Evolutionary conservation across 2,797 vertebrate genomes (phyloP), one percentile per base, ranked within the genome.

Genomic region (Enteromius afrohamiltoni): DNA sequence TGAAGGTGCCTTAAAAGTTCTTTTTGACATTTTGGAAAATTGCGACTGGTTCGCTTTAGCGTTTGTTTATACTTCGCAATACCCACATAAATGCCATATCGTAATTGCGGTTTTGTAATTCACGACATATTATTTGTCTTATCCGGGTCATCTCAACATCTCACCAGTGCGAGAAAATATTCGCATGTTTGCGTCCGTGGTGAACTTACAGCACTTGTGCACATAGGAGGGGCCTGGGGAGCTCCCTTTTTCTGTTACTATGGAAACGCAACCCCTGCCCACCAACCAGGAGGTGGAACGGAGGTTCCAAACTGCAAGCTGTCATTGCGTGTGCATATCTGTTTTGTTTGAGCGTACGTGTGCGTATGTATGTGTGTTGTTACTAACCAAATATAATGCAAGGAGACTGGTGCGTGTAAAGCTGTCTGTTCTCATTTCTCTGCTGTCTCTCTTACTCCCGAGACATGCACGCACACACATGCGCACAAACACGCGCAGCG

Each of bases 181-280:
- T 70, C 51, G 85, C 87, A 34, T 19, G 40, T 60, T 40, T 82
- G 55, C 9, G 23, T 68, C 42, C 45, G 14, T 75, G 16, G 60
- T 83, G 17, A 73, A 73, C 60, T 45, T 77, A 40, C 77, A 69
- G 51, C 70, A 87, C 81, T 85, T 85, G 76, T 74, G 62, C 55
- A 83, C 67, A 86, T 65, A 85, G 83, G 77, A 84, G 76, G 60
- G 76, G 77, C 71, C 80, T 79, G 40, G 87, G 84, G 86, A 90
- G 87, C 91, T 92, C 88, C 88, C 91, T 90, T 89, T 91, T 90
- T 92, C 90, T 91, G 95, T 95, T 95, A 91, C 94, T 89, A 95
- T 94, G 92, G 91, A 88, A 92, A 95, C 91, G 77, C 83, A 89
- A 89, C 90, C 92, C 88, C 85, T 85, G 65, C 87, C 82, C 81